These are phyloP conservation scores for Andrena chrysosceles DNA, from an alignment of 2,888 invertebrate species.

Conservation along the genomic window DNA sequence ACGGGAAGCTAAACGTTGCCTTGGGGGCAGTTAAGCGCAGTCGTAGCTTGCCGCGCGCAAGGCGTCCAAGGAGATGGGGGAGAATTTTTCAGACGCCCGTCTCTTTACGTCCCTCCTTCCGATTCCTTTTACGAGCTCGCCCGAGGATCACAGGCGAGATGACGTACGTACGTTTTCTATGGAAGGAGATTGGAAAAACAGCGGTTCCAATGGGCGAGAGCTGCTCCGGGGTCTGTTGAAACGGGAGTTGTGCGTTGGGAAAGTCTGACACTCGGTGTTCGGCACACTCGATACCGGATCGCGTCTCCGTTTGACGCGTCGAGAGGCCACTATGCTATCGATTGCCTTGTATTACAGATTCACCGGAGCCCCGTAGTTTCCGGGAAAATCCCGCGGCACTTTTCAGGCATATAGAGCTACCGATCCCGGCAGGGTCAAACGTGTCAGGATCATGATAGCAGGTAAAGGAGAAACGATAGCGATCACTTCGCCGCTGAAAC, in stretches of 20 bases:
- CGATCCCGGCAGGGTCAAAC: constrained; percentile 34
- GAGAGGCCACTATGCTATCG: constrained; percentile 29
- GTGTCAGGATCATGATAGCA: constrained; percentile 48
- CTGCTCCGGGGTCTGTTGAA: neutral
- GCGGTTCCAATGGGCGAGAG: too few relatives aligned
- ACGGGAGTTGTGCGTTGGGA: neutral
- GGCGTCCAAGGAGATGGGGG: too few relatives aligned
- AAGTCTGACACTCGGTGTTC: neutral
- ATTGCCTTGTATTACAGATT: constrained; percentile 56
- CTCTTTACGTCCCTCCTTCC: too few relatives aligned
- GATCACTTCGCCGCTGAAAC: constrained; percentile 47
- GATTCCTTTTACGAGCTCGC: neutral
- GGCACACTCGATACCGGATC: constrained; percentile 12
- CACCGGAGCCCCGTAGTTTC: constrained; percentile 20
- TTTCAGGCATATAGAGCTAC: constrained; percentile 35
- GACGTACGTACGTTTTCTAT: neutral
- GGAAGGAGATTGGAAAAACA: neutral
- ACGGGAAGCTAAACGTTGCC: constrained; percentile 22
- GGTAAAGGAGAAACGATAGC: constrained; percentile 39
- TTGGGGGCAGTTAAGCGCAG: too few relatives aligned
- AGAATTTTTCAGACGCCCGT: too few relatives aligned
- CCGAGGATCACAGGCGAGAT: neutral
- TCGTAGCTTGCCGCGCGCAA: too few relatives aligned
- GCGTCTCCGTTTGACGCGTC: constrained; percentile 30
- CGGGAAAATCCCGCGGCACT: constrained; percentile 41